A percentile compares a stretch with the other conserved stretches of the same genome.
phyloP scores from a whole-genome alignment of 2,888 invertebrate species.

The Temnothorax rugatulus region DNA sequence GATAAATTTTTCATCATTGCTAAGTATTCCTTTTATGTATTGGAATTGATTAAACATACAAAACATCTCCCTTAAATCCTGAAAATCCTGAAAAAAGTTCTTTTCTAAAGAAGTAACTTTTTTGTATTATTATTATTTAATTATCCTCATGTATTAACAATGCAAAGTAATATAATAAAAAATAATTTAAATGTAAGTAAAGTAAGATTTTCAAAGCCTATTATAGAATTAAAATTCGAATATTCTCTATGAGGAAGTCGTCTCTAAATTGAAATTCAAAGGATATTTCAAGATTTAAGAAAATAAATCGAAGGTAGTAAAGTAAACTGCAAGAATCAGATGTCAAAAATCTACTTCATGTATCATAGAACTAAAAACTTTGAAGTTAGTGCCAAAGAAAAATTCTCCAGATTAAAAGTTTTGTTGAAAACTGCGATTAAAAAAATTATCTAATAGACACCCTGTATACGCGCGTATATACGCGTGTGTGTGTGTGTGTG shows the following conservation, averaged over 20 bases:
- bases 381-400: background rate
- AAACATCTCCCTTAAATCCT: conserved; percentile 3
- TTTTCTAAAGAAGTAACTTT: background rate
- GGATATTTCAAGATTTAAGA: conserved; percentile 31
- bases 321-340: background rate
- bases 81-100: background rate
- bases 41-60: background rate
- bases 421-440: background rate
- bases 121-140: conserved; percentile 15
- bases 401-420: background rate
- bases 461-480: conserved; percentile 57
- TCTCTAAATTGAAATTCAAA: conserved; percentile 34
- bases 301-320: background rate
- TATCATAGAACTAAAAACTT: conserved; percentile 20
- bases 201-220: background rate
- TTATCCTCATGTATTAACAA: conserved; percentile 12
- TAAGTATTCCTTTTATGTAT: background rate
- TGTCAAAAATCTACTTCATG: background rate
- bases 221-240: conserved; percentile 22
- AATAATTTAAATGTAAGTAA: conserved; percentile 14
- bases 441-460: conserved; percentile 29
- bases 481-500: conserved; percentile 48
- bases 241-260: conserved; percentile 29
- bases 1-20: background rate
- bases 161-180: background rate